Evolutionary conservation across 2,797 vertebrate genomes (phyloP), one percentile per base, ranked within the genome.

Genomic region (Darevskia nairensis): DNA sequence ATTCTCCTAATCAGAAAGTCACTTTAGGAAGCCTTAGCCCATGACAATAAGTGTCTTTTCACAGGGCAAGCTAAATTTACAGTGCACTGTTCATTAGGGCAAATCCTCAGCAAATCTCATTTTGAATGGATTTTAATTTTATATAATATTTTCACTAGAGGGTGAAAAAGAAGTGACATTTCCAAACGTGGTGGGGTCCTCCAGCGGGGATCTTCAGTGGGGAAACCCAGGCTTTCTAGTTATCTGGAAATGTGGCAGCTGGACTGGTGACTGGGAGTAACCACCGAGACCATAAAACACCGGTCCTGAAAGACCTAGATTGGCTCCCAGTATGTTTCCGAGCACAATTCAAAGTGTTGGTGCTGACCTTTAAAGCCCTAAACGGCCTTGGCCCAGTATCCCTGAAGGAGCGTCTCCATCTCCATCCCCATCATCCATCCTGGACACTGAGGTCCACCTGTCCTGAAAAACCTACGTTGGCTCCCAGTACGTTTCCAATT

Each of bases 1-100:
- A 96, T 97, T 97, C 97, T 96, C 96, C 97, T 97, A 96, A 96
- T 97, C 95, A 89, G 95, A 92, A 95, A 95, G 92, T 95, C 94
- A 94, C 95, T 94, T 29, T 93, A 92, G 95, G 95, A 95, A 96
- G 94, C 92, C 89, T 93, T 94, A 90, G 68, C 93, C 89, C 90
- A 92, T 92, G 95, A 96, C 95, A 94, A 91, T 93, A 95, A 93
- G 92, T 86, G 86, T 95, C 95, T 94, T 94, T 94, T 91, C 90
- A 92, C 89, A 78, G 90, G 92, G 88, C 95, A 94, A 93, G 69
- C 91, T 94, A 92, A 95, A 93, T 95, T 95, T 95, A 92, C 92
- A 86, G 86, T 84, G 44, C 72, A 66, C 80, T 88, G 91, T 88
- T 90, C 89, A 91, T 92, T 91, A 85, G 92, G 77, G 17, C 19